These are phyloP conservation scores for Emydura subglobosa DNA, from an alignment of 2,113 vertebrate genomes.

Conservation along the genomic window DNA sequence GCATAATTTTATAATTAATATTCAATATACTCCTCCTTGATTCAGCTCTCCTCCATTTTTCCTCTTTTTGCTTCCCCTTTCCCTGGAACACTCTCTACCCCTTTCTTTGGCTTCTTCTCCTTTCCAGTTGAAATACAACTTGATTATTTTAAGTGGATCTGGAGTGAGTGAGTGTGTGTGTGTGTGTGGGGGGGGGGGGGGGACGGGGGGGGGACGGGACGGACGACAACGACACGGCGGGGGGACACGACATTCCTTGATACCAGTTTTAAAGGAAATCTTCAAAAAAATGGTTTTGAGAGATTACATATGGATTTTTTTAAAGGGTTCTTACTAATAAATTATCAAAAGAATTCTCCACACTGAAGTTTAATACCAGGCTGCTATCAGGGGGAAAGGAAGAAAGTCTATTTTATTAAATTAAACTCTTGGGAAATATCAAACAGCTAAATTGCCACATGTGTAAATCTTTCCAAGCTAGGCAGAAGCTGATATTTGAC, in stretches of 20 bases:
- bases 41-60: not conserved
- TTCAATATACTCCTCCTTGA: not conserved
- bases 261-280: not conserved
- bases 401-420: fast-evolving
- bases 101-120: not conserved
- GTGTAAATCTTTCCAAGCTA: not conserved
- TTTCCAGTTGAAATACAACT: not conserved
- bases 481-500: not conserved
- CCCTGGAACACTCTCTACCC: not conserved
- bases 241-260: not conserved
- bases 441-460: not conserved
- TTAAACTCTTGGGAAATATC: not conserved
- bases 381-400: not conserved
- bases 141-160: not conserved
- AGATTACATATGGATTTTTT: not conserved
- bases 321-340: not conserved
- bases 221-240: no score
- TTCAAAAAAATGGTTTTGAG: not conserved
- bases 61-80: not conserved
- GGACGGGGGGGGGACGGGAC: no score
- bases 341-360: not conserved
- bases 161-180: no score
- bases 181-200: no score
- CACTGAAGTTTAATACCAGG: not conserved
- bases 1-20: not conserved